phyloP scores from a whole-genome alignment of 1,140 invertebrate species.

The Aphelenchoides avenae region DNA sequence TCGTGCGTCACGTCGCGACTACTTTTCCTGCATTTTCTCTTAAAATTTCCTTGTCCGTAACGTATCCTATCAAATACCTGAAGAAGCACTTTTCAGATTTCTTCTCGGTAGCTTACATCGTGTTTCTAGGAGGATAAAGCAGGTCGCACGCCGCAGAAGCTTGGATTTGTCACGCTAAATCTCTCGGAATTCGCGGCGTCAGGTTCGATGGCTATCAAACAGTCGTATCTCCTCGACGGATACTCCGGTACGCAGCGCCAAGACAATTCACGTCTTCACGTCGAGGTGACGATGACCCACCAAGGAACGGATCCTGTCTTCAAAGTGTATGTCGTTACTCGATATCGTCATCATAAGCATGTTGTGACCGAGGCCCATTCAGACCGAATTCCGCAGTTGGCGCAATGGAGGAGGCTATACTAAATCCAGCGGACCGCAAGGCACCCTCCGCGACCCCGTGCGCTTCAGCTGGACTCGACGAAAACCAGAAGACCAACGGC shows the following conservation, averaged over 20 bases:
- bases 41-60: too few species aligned
- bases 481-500: too few species aligned
- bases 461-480: too few species aligned
- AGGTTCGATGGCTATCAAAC: constrained; percentile 69
- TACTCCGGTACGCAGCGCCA: constrained; percentile 75
- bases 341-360: too few species aligned
- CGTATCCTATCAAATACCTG: too few species aligned
- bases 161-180: constrained; percentile 93
- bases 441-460: too few species aligned
- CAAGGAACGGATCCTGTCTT: constrained; percentile 23
- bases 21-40: too few species aligned
- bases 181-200: constrained; percentile 89
- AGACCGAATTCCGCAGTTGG: too few species aligned
- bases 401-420: too few species aligned
- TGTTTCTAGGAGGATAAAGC: constrained; percentile 71
- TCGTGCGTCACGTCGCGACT: too few species aligned
- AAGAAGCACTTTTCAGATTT: background rate
- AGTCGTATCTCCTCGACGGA: constrained; percentile 83
- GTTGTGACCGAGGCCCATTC: too few species aligned
- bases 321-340: constrained; percentile 20
- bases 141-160: constrained; percentile 83
- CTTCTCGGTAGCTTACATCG: background rate
- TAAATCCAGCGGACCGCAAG: too few species aligned
- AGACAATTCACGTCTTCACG: constrained; percentile 73
- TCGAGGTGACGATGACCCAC: constrained; percentile 20